These are phyloP conservation scores for Hydrophis major DNA, from an alignment of 2,797 vertebrate species.

Conservation along the genomic window DNA sequence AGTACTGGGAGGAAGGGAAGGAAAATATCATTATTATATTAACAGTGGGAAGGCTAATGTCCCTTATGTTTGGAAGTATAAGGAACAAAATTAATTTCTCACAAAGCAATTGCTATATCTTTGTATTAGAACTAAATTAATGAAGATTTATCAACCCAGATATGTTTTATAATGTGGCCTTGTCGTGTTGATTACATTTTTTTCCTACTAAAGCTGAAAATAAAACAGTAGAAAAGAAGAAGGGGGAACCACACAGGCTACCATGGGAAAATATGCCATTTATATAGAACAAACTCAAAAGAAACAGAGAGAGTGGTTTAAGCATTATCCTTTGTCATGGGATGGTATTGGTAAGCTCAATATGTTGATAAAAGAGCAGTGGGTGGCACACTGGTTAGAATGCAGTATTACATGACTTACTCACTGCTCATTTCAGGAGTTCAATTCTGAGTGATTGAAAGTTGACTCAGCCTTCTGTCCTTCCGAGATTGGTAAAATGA, in stretches of 20 bases:
- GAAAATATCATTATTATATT: slow-evolving; percentile 5
- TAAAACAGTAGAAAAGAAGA: slow-evolving; percentile 4
- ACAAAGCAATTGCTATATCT: slow-evolving; percentile 26
- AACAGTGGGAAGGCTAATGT: slow-evolving; percentile 2
- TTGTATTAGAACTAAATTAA: slow-evolving; percentile 54
- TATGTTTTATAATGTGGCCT: slow-evolving; percentile 36
- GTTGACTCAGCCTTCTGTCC: too few species aligned
- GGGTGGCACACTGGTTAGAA: too few species aligned
- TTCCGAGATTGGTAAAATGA: too few species aligned
- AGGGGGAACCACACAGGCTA: background rate
- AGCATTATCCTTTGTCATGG: background rate
- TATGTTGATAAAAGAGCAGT: background rate
- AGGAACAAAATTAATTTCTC: slow-evolving; percentile 47
- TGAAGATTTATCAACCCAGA: slow-evolving; percentile 44
- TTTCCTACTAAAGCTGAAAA: slow-evolving; percentile 11
- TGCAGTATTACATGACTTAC: too few species aligned
- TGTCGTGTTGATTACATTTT: slow-evolving; percentile 35
- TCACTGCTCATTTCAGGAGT: too few species aligned
- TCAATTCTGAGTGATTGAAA: too few species aligned
- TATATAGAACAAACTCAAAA: background rate
- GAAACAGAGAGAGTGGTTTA: background rate
- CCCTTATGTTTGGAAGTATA: slow-evolving; percentile 29
- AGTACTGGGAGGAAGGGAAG: background rate
- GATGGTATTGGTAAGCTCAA: background rate
- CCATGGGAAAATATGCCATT: background rate